Conservation (phyloP, 2,888 invertebrate species). For the Thereva nobilitata region DNA sequence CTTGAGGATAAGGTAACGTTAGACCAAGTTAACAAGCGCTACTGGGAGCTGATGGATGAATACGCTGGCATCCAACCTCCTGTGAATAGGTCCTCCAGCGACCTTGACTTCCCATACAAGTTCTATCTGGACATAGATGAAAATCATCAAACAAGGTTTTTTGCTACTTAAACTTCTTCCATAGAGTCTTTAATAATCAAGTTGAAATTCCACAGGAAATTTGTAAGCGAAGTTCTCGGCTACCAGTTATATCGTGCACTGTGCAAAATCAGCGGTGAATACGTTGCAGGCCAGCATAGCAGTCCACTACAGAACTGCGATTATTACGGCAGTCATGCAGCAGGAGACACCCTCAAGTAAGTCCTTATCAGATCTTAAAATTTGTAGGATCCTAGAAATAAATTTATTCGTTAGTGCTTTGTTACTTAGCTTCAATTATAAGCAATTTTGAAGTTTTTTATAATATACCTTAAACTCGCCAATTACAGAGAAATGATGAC, state of each 20-base stretch:
- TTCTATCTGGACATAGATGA: conserved; percentile 60
- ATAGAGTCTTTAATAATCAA: conserved; percentile 14
- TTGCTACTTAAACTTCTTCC: conserved; percentile 38
- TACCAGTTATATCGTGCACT: conserved; percentile 64
- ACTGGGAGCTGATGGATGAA: conserved; percentile 64
- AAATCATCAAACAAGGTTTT: conserved; percentile 47
- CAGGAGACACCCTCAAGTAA: conserved; percentile 61
- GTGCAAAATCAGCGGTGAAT: conserved; percentile 67
- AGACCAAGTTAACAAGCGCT: conserved; percentile 65
- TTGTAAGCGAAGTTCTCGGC: conserved; percentile 76
- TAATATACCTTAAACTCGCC: too few species aligned
- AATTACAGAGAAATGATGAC: conserved; percentile 59
- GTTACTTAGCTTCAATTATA: too few species aligned
- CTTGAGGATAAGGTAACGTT: conserved; percentile 60
- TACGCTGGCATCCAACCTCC: conserved; percentile 69
- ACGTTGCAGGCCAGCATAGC: conserved; percentile 61
- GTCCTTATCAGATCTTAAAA: too few species aligned
- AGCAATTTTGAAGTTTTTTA: too few species aligned
- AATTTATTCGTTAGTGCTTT: too few species aligned
- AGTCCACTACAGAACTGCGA: conserved; percentile 70
- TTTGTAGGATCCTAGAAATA: too few species aligned
- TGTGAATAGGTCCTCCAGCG: conserved; percentile 62
- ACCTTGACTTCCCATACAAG: conserved; percentile 75
- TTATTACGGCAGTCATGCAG: conserved; percentile 66
- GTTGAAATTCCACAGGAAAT: conserved; percentile 60